Conservation (phyloP, 2,797 vertebrate species). For the Sebastes matsubarae region DNA sequence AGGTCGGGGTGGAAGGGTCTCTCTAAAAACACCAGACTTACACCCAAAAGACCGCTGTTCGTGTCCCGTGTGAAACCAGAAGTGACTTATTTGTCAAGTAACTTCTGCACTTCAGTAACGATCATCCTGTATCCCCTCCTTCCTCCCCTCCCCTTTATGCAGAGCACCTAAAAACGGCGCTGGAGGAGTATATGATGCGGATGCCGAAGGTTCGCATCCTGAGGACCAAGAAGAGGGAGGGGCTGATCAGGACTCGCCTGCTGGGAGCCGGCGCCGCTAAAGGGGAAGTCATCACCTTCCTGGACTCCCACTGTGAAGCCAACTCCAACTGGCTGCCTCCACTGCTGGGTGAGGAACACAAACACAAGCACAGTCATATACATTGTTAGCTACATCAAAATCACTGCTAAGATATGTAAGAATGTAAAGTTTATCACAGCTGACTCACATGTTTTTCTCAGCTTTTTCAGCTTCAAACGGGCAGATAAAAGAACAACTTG, state of each 20-base stretch:
- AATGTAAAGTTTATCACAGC: not conserved
- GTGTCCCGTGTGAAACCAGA: too few relatives aligned
- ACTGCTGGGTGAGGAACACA: conserved; percentile 85
- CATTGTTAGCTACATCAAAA: not conserved
- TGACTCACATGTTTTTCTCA: not conserved
- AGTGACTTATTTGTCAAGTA: too few relatives aligned
- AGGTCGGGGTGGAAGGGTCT: too few relatives aligned
- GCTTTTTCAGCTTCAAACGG: too few relatives aligned
- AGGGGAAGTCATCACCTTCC: conserved; percentile 95
- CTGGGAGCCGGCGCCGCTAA: conserved; percentile 89
- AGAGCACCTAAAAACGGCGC: conserved; percentile 92
- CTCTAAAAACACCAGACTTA: too few relatives aligned
- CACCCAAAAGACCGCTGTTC: too few relatives aligned
- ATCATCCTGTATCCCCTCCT: not conserved
- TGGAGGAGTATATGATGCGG: conserved; percentile 93
- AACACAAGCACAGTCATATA: not conserved
- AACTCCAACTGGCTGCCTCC: conserved; percentile 98
- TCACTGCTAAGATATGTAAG: not conserved
- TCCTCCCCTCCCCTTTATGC: not conserved
- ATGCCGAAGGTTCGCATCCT: conserved; percentile 92
- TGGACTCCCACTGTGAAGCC: conserved; percentile 97
- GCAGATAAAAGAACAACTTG: too few relatives aligned
- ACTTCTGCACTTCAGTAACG: too few relatives aligned
- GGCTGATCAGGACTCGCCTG: conserved; percentile 94
- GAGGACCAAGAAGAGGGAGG: conserved; percentile 93